Evolutionary conservation across 1,140 invertebrate genomes (phyloP).

Genomic region (Drosophila rufa): DNA sequence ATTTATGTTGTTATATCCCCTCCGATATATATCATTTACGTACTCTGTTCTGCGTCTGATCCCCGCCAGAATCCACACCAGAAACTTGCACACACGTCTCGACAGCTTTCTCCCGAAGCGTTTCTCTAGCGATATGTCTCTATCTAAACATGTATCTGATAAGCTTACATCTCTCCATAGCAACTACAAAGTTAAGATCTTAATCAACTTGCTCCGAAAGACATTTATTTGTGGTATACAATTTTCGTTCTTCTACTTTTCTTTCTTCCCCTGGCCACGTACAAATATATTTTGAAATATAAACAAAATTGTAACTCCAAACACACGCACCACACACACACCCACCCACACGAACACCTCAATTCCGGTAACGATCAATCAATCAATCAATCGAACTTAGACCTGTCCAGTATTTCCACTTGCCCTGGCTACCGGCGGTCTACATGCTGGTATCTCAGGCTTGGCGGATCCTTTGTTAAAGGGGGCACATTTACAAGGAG

Average conservation of each 20-base stretch:
- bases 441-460: conserved; percentile 87
- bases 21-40: conserved; percentile 37
- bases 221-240: conserved; percentile 69
- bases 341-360: conserved; percentile 17
- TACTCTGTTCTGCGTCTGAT: conserved; percentile 33
- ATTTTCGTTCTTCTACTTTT: conserved; percentile 80
- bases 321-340: conserved; percentile 39
- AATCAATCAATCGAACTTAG: conserved; percentile 61
- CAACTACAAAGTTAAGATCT: conserved; percentile 54
- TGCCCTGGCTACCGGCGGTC: conserved; percentile 85
- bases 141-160: conserved; percentile 51
- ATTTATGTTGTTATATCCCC: conserved; percentile 36
- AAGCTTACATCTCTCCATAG: conserved; percentile 66
- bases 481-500: conserved; percentile 91
- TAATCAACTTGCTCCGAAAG: conserved; percentile 61
- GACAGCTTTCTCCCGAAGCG: conserved; percentile 44
- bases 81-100: conserved; percentile 29
- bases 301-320: conserved; percentile 41
- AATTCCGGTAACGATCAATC: conserved; percentile 28
- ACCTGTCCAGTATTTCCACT: conserved; percentile 85
- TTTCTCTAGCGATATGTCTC: conserved; percentile 48
- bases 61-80: conserved; percentile 13
- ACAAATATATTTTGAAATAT: conserved; percentile 27
- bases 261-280: conserved; percentile 61
- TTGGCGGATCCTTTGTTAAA: conserved; percentile 90